Base-by-base conservation (phyloP, 2,888 invertebrate species). In the Trisateles emortualis region DNA sequence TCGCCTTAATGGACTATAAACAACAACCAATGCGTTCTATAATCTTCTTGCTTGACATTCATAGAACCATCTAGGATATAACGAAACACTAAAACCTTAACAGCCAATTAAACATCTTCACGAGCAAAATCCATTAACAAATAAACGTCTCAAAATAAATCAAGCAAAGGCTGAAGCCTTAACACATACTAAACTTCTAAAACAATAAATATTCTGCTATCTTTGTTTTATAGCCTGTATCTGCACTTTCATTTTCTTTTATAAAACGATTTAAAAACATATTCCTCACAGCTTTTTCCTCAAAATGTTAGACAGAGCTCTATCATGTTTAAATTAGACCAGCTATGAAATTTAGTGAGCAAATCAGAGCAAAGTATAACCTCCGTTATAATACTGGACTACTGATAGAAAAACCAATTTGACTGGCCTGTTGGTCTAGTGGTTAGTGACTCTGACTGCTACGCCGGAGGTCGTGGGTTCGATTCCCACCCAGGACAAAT, bases 201-300 rank as follows among this genome's bases (percentile, higher is more conserved):
- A 36, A 36, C 24, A 26, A 35, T 36, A 36, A 47, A 47, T 24
- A 46, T 30, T 30, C 11, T 8, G 38, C 10, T 22, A 16, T 26
- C 6, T 13, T 5, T 8, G 30, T 13, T 40, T 40, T 33, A 47
- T 33, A 4, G 33, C 24, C 32, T 11, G 32, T 41, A 26, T 17
- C 9, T 5, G 33, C 26, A 48, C 48, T 33, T 40, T 48, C 40
- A 26, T 48, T 48, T 48, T 48, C 47, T 33, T 9, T 3, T n/a
- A 40, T 6, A 32, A 22, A 35, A 45, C 32, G 39, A 40, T 24
- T n/a, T n/a, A n/a, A n/a, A n/a, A n/a, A n/a, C n/a, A n/a, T n/a
- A n/a, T n/a, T n/a, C n/a, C n/a, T n/a, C n/a, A n/a, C n/a, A n/a
- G n/a, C n/a, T n/a, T n/a, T n/a, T n/a, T n/a, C n/a, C n/a, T n/a